Percentiles rank a stretch among this genome's conserved stretches.
Evolutionary conservation across 2,113 vertebrate genomes (phyloP).

Genomic region (Gracilinanus agilis): DNA sequence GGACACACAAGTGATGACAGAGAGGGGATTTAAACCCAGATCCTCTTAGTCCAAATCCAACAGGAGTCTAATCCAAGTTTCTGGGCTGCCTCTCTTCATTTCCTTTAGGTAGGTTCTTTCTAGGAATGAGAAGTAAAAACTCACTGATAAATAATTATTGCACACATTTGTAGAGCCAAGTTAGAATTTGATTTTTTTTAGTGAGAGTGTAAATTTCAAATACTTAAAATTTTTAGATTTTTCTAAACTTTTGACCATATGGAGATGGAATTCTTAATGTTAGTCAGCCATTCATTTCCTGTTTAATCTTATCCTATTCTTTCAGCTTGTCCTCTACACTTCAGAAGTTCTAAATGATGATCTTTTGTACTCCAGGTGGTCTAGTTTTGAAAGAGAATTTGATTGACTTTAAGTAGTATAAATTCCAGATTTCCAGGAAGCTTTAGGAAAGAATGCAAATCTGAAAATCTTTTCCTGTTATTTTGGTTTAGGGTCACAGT

Average conservation of each 20-base stretch:
- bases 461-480: conserved; percentile 40
- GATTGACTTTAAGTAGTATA: neutral
- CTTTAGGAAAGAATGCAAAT: neutral
- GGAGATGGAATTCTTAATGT: neutral
- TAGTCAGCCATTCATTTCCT: neutral
- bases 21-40: neutral
- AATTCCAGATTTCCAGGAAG: neutral
- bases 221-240: neutral
- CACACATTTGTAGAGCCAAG: neutral
- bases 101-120: neutral
- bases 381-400: neutral
- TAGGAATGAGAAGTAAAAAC: neutral
- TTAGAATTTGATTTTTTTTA: neutral
- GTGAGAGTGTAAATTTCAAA: neutral
- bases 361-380: neutral
- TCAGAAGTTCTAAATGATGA: neutral
- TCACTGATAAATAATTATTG: neutral
- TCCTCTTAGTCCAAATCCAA: neutral
- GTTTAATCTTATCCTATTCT: neutral
- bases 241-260: neutral
- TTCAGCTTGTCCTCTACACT: neutral
- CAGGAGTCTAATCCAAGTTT: neutral
- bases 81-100: neutral
- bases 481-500: conserved; percentile 80
- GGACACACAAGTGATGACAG: neutral